Conservation (phyloP, 2,888 invertebrate genomes). For the Cremastinae sp. region DNA sequence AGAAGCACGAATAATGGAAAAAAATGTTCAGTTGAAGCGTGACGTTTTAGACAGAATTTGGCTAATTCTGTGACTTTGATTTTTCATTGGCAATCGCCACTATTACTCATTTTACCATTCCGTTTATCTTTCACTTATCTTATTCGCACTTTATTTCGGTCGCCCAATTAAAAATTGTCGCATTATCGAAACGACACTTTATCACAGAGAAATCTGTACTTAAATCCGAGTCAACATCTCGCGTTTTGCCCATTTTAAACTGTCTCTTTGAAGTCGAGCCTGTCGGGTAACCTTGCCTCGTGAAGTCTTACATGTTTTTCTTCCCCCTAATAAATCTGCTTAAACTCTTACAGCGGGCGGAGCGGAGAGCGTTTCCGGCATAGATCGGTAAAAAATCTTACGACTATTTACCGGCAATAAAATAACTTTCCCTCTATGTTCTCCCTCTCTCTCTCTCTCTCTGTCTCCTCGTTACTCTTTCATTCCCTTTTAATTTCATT, state of each 20-base stretch:
- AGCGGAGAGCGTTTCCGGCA: slow-evolving; percentile 57
- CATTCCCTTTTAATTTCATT: too few species aligned
- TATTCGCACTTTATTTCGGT: slow-evolving; percentile 19
- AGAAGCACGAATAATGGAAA: slow-evolving; percentile 33
- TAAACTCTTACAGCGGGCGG: slow-evolving; percentile 66
- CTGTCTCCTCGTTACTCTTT: too few species aligned
- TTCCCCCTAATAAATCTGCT: slow-evolving; percentile 68
- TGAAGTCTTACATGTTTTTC: slow-evolving; percentile 71
- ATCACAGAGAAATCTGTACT: slow-evolving; percentile 72
- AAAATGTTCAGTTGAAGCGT: slow-evolving; percentile 32
- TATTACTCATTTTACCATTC: slow-evolving; percentile 13
- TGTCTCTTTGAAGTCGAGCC: slow-evolving; percentile 61
- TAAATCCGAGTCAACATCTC: slow-evolving; percentile 49
- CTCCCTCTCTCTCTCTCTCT: slow-evolving; percentile 36
- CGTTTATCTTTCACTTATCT: not conserved
- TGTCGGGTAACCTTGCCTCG: slow-evolving; percentile 67
- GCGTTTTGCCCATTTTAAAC: slow-evolving; percentile 49
- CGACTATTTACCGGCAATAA: slow-evolving; percentile 26
- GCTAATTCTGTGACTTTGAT: slow-evolving; percentile 41
- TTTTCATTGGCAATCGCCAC: slow-evolving; percentile 5
- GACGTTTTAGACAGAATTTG: slow-evolving; percentile 44
- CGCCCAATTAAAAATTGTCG: slow-evolving; percentile 65
- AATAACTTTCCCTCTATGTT: slow-evolving; percentile 14
- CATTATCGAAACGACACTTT: slow-evolving; percentile 64
- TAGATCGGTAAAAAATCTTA: slow-evolving; percentile 49